Base-by-base conservation (phyloP, 2,888 invertebrate species). In the Andrena flavipes region DNA sequence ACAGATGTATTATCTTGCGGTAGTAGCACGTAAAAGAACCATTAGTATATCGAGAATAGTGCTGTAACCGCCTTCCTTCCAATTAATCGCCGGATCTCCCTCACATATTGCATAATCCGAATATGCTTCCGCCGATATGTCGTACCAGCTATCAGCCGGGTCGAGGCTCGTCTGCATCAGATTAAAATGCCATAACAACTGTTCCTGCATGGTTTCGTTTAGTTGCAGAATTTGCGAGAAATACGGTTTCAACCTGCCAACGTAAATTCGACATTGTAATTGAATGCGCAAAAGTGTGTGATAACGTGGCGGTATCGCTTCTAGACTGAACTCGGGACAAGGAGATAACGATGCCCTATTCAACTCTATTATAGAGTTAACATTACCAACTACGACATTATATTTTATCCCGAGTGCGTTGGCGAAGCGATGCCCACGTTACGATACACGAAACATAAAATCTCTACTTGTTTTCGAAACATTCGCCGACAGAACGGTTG, bases 31-130 rank as follows among this genome's bases (percentile, higher is more conserved):
- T 26, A 75, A 64, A 13, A 76, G 56, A 26, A 93, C 93, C 91
- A 91, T 92, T 76, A 93, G 70, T 70, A 93, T 87, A 72, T 93
- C 92, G 2, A 93, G 64, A 72, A 93, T 89, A 2, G 84, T 91
- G 8, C 89, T 82, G 70, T 91, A 93, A 62, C 89, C 88, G 48
- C 85, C 82, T 10, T 88, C 80, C 42, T 91, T 93, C 93, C 93
- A 93, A 80, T 91, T 91, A 0, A 90, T 82, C 2, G 42, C 7
- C 8, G 56, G 72, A 73, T 90, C 89, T 10, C 92, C 92, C 0
- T 68, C n/a, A 65, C 80, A 80, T 0, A 29, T 59, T 10, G 65
- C 6, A 68, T 67, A 86, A 8, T 79, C 75, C 0, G 13, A 1
- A 8, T 74, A 29, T 1, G 10, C 23, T 6, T 42, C 54, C 0